A percentile compares a stretch with the other conserved stretches of the same genome.
These are phyloP conservation scores for Drosophila peninsularis DNA, from an alignment of 2,888 invertebrate species.

Conservation along the genomic window DNA sequence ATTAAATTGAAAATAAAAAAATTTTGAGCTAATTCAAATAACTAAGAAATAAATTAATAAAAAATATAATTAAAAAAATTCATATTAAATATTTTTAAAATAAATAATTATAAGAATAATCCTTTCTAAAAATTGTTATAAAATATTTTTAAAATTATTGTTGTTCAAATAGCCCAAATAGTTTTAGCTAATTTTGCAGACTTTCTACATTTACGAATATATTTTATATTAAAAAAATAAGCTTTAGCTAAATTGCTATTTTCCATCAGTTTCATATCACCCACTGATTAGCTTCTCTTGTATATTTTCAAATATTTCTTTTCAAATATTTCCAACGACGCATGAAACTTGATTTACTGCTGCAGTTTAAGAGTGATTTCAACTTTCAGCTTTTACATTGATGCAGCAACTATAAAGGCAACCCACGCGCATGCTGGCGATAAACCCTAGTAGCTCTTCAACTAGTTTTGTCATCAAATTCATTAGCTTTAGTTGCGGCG, in stretches of 20 bases:
- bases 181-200: too few relatives aligned
- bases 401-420: conserved; percentile 25
- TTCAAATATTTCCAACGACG: neutral
- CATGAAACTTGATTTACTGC: conserved; percentile 6
- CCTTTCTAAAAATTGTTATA: too few relatives aligned
- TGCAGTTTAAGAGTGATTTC: neutral
- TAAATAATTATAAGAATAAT: too few relatives aligned
- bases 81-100: too few relatives aligned
- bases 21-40: too few relatives aligned
- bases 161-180: too few relatives aligned
- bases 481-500: conserved; percentile 53
- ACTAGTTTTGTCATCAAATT: conserved; percentile 78
- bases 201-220: neutral
- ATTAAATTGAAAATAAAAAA: too few relatives aligned
- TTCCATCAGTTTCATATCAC: neutral
- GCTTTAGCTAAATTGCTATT: too few relatives aligned
- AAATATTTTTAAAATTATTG: too few relatives aligned
- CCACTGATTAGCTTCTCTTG: neutral
- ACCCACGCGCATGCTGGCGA: conserved; percentile 43
- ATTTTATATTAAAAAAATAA: neutral
- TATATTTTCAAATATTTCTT: too few relatives aligned
- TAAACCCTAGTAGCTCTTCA: conserved; percentile 64
- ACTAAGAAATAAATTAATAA: too few relatives aligned
- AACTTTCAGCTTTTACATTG: neutral
- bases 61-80: too few relatives aligned